Conservation (phyloP, 92 coral and sea anemone genomes). For the Heteractis magnifica region DNA sequence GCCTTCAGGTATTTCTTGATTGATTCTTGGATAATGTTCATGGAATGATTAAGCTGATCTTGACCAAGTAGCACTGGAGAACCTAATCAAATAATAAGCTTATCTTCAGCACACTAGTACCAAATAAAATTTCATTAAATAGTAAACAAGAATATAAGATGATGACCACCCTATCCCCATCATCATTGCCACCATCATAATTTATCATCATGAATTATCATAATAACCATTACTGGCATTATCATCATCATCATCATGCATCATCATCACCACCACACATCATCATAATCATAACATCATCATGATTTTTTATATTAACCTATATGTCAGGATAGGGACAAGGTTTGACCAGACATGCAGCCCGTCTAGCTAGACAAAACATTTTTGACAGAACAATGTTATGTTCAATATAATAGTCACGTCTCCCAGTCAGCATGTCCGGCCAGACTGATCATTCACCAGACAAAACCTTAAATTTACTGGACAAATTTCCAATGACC, state of each 20-base stretch:
- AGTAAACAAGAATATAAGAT: no score
- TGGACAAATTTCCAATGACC: no score
- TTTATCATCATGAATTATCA: not conserved
- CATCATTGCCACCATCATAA: not conserved
- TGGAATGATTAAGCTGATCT: conserved; percentile 68
- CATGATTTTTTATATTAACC: no score
- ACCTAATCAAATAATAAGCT: not conserved
- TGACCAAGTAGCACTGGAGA: conserved; percentile 64
- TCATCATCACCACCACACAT: not conserved
- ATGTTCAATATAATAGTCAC: no score
- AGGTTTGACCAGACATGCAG: no score
- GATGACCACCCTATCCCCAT: no score
- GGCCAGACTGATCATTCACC: no score
- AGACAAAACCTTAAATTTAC: no score
- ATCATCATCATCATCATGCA: not conserved
- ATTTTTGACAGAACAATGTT: no score
- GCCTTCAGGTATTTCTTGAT: conserved; percentile 72
- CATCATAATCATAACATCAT: not conserved
- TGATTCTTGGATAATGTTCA: conserved; percentile 73
- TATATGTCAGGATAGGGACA: no score
- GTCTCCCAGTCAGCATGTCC: no score
- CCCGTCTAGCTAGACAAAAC: no score
- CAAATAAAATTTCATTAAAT: not conserved
- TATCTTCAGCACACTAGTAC: not conserved
- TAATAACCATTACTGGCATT: not conserved